Percentiles rank a stretch among this genome's conserved stretches.
Evolutionary conservation across 2,797 vertebrate species (phyloP).

Genomic region (Sphaeramia orbicularis): DNA sequence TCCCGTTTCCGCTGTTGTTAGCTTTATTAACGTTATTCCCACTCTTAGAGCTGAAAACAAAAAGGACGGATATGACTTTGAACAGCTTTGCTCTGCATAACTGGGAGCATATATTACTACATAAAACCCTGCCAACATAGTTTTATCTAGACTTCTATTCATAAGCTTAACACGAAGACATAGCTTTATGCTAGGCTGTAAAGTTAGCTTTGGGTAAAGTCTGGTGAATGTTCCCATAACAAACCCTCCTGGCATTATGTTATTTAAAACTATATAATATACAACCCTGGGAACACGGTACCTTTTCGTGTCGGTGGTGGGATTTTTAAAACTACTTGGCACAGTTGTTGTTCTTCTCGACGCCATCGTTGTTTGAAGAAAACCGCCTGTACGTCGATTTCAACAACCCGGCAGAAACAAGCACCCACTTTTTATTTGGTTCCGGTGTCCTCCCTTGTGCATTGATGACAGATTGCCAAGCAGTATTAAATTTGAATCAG

Average conservation of each 20-base stretch:
- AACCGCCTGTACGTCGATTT: constrained; percentile 45
- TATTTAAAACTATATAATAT: too few relatives aligned
- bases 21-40: constrained; percentile 53
- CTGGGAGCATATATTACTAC: background rate
- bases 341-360: constrained; percentile 57
- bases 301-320: constrained; percentile 59
- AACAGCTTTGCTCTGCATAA: background rate
- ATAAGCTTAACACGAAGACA: too few relatives aligned
- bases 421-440: background rate
- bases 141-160: too few relatives aligned
- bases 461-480: background rate
- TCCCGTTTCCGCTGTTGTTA: constrained; percentile 68
- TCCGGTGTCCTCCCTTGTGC: constrained; percentile 19
- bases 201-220: background rate
- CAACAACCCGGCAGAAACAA: constrained; percentile 39
- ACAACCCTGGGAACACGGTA: background rate
- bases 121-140: background rate
- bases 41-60: constrained; percentile 66
- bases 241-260: too few relatives aligned
- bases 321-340: constrained; percentile 44
- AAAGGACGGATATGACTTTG: background rate
- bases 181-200: background rate
- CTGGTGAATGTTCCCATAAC: too few relatives aligned
- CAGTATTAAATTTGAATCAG: too few relatives aligned
- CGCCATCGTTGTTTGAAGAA: constrained; percentile 75